Evolutionary conservation across 2,888 invertebrate species (phyloP).

Genomic region (Xestobium rufovillosum): DNA sequence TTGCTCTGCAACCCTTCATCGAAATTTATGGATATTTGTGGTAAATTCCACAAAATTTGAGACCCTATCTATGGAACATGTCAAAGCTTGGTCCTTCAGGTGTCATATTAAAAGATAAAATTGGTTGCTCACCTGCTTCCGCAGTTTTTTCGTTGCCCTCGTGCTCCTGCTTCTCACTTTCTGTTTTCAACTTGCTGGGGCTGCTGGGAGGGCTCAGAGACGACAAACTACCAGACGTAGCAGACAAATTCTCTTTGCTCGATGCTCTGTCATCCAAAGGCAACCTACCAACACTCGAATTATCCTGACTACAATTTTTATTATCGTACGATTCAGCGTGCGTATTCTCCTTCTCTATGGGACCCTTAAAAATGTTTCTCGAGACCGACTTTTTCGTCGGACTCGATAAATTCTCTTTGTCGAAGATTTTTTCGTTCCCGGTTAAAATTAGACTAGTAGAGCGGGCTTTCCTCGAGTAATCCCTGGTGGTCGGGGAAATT

Average conservation of each 20-base stretch:
- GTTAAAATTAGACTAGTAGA: slow-evolving; percentile 24
- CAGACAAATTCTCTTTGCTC: slow-evolving; percentile 39
- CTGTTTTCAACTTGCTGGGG: slow-evolving; percentile 38
- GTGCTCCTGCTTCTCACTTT: slow-evolving; percentile 48
- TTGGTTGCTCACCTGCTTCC: too few relatives aligned
- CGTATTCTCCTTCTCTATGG: slow-evolving; percentile 19
- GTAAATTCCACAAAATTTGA: too few relatives aligned
- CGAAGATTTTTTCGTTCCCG: slow-evolving; percentile 16
- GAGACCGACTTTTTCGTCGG: slow-evolving; percentile 20
- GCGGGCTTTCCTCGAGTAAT: slow-evolving; percentile 13
- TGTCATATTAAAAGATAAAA: too few relatives aligned
- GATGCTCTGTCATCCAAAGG: slow-evolving; percentile 40
- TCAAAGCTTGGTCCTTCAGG: too few relatives aligned
- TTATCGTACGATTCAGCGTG: slow-evolving; percentile 21
- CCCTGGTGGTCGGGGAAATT: slow-evolving; percentile 15
- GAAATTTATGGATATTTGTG: too few relatives aligned
- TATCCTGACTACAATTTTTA: slow-evolving; percentile 23
- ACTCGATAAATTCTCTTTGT: slow-evolving; percentile 33
- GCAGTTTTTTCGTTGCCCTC: slow-evolving; percentile 50
- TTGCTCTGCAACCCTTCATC: too few relatives aligned
- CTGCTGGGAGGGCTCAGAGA: slow-evolving; percentile 43
- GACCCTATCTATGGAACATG: too few relatives aligned
- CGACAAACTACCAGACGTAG: slow-evolving; percentile 41
- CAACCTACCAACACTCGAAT: slow-evolving; percentile 46
- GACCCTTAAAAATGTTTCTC: slow-evolving; percentile 27